Evolutionary conservation across 2,113 vertebrate genomes (phyloP), one percentile per base, ranked within the genome.

Genomic region (Mastomys coucha): DNA sequence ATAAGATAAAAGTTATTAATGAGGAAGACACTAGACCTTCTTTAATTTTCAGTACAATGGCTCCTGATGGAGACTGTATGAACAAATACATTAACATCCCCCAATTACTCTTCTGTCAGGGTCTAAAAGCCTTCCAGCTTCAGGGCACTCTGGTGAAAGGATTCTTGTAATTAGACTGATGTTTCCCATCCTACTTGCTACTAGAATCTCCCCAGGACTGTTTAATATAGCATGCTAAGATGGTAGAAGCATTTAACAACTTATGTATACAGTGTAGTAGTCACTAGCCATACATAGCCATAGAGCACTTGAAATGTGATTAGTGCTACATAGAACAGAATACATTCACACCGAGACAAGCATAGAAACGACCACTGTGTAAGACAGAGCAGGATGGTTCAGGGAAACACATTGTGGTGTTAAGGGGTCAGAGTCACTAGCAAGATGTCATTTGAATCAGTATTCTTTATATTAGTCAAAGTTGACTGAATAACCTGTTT

Each of bases 111-210:
- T 60, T 96, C 42, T 73, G 51, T 14, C 91, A 45, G 53, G 70
- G 8, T 26, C 33, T 28, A 63, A 93, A 96, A 76, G 24, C 24
- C 63, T 90, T 26, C 36, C 5, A 6, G 5, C 10, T 42, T 88
- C 36, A 58, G 36, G n/a, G 22, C 13, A 26, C 22, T 88, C 45
- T 85, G 20, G 78, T 19, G 19, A 87, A 14, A 60, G 9, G 39
- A 28, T 33, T 89, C 60, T 84, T 96, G 49, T 87, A 93, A 95
- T 96, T 93, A 91, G 76, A 96, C 17, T 26, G 72, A 33, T 78
- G 19, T 91, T 91, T 89, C 24, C 28, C 28, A 77, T 17, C 70
- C 75, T 82, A 5, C 1, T 20, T 77, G 45, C 56, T 88, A 86
- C 45, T 97, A 93, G 51, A 94, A 96, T 88, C 76, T 78, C 69